A percentile compares a stretch with the other conserved stretches of the same genome.
Evolutionary conservation across 2,113 vertebrate species (phyloP).

Genomic region (Dissostichus mawsoni): DNA sequence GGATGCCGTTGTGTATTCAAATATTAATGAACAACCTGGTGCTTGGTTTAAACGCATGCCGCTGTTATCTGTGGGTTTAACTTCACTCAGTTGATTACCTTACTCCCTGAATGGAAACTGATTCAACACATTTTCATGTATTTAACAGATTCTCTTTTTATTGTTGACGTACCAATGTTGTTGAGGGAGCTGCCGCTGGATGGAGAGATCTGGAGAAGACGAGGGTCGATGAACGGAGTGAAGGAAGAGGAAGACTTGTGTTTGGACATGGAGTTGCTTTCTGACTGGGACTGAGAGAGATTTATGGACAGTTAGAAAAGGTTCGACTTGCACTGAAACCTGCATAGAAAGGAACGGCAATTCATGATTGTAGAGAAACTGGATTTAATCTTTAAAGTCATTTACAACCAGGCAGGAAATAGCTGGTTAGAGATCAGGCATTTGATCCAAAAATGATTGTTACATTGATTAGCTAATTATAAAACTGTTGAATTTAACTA

Average conservation of each 20-base stretch:
- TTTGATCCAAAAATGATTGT: neutral
- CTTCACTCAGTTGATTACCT: too few relatives aligned
- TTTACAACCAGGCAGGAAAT: neutral
- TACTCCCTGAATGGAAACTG: too few relatives aligned
- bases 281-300: conserved; percentile 93
- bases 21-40: neutral
- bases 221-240: conserved; percentile 98
- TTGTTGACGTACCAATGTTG: conserved; percentile 89
- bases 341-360: neutral
- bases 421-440: neutral
- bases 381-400: neutral
- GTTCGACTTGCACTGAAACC: too few relatives aligned
- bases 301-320: neutral
- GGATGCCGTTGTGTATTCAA: neutral
- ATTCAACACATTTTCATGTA: too few relatives aligned
- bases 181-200: conserved; percentile 96
- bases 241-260: conserved; percentile 99
- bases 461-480: neutral
- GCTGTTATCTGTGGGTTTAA: too few relatives aligned
- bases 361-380: neutral
- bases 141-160: neutral
- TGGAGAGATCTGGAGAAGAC: conserved; percentile 98
- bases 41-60: neutral
- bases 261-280: conserved; percentile 98
- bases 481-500: conserved; percentile 4